Conservation (phyloP, 2,113 vertebrate species). For the Emydocephalus ijimae region DNA sequence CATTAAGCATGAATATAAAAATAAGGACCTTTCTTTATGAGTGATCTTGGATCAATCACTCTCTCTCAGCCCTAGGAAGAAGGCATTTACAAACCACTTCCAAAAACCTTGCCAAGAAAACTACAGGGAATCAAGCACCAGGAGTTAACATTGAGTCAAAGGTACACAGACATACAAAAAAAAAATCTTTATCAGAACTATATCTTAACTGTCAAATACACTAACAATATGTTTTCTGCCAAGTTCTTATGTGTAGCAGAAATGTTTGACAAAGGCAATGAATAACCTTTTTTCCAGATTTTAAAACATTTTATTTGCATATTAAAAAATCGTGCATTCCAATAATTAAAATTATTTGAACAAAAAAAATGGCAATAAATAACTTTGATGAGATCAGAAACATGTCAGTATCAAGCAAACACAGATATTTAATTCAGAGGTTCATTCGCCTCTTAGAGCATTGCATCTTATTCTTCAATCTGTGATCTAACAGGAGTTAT, state of each 20-base stretch:
- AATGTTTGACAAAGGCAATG: conserved; percentile 71
- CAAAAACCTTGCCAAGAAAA: neutral
- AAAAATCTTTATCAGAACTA: conserved; percentile 13
- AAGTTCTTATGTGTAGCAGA: conserved; percentile 60
- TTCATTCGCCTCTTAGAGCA: conserved; percentile 54
- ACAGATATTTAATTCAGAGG: conserved; percentile 54
- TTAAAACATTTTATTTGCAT: conserved; percentile 92
- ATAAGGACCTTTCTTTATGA: neutral
- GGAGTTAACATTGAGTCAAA: neutral
- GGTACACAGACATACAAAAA: conserved; percentile 19
- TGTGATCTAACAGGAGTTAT: conserved; percentile 45
- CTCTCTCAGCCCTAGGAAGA: neutral
- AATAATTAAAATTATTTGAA: conserved; percentile 85
- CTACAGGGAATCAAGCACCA: neutral
- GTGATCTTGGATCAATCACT: neutral
- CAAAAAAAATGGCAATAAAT: conserved; percentile 76
- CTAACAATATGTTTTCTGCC: conserved; percentile 59
- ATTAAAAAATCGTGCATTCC: conserved; percentile 90
- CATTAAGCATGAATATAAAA: neutral
- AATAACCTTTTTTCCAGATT: conserved; percentile 66
- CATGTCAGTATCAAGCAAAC: conserved; percentile 44
- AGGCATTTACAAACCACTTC: neutral
- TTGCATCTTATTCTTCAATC: conserved; percentile 47
- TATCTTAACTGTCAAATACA: conserved; percentile 62
- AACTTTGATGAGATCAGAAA: conserved; percentile 57